A percentile compares a stretch with the other conserved stretches of the same genome.
Conservation (phyloP, 2,888 invertebrate genomes). For the Didymodactylos carnosus region DNA sequence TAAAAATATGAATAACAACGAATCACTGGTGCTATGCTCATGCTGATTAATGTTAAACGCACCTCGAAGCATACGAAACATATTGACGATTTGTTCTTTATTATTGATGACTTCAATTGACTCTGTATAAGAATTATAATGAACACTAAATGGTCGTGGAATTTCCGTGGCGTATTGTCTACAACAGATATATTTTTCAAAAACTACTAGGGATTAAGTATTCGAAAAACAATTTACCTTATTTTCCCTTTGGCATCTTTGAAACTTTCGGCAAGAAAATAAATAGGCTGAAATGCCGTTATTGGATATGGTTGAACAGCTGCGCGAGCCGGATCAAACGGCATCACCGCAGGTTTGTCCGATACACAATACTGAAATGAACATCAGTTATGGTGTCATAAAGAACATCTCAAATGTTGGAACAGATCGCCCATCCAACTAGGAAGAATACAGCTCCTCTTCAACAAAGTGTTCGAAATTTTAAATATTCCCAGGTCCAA, state of each 20-base stretch:
- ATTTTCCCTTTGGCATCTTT: conserved; percentile 75
- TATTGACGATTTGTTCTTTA: conserved; percentile 70
- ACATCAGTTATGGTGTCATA: not conserved
- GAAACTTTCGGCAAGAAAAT: conserved; percentile 91
- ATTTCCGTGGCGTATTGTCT: conserved; percentile 56
- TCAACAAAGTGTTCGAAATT: too few relatives aligned
- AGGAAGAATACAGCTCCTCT: too few relatives aligned
- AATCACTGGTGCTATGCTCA: not conserved
- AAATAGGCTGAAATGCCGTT: conserved; percentile 87
- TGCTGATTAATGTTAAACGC: conserved; percentile 7
- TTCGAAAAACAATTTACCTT: conserved; percentile 18
- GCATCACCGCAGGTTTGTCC: conserved; percentile 70
- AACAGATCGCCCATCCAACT: too few relatives aligned
- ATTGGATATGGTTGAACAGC: conserved; percentile 88
- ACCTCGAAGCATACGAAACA: conserved; percentile 67
- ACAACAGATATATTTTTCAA: conserved; percentile 9
- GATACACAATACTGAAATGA: conserved; percentile 58
- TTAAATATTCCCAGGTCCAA: too few relatives aligned
- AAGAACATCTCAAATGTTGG: too few relatives aligned
- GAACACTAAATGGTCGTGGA: conserved; percentile 69
- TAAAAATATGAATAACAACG: not conserved
- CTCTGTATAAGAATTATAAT: conserved; percentile 86
- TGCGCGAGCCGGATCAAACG: conserved; percentile 75
- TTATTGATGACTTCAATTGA: conserved; percentile 81
- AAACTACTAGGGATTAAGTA: not conserved